Base-by-base conservation (phyloP, 2,888 invertebrate genomes). In the Dolomedes plantarius region DNA sequence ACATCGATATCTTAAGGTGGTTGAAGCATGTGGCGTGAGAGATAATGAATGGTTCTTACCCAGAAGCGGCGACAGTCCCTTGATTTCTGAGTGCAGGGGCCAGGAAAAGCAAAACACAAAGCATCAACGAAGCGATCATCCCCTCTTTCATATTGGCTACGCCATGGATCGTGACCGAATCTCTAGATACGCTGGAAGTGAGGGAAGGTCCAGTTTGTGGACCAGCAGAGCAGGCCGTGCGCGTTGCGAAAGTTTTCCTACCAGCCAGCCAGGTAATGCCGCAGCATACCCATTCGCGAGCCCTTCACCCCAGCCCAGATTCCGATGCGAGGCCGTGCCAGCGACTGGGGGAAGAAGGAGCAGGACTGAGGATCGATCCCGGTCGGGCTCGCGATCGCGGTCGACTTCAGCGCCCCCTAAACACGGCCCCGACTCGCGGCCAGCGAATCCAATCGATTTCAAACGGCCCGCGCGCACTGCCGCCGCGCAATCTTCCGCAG, bases 11-110 rank as follows among this genome's bases (percentile, higher is more conserved):
- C 9, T 9, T 5, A 7, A 36, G 36, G 6, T 36, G 6, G 5
- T 6, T 5, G 6, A 36, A 5, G 9, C 36, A 36, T 36, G 36
- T 36, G 36, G 5, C 9, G 7, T 36, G 36, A 9, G 9, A 36
- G 36, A 36, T 36, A 78, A 67, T n/a, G 13, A 6, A 28, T 28
- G 28, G 13, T 31, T 36, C 86, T 80, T 86, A 86, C 86, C 86
- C 86, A 80, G 86, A 86, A 75, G 86, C 86, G 78, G 86, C 86
- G 75, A 86, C 86, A 77, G 86, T 80, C 71, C 86, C 86, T 78
- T 86, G 86, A 76, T 86, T 86, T 78, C 68, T 75, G 23, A 86
- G 86, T 74, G 78, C 86, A 75, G 86, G 86, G 80, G 86, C 86
- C 80, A 86, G 80, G 80, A 80, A 86, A 80, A 86, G 86, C 67